Evolutionary conservation across 2,797 vertebrate species (phyloP).

Genomic region (Hypotaenidia okinawae): DNA sequence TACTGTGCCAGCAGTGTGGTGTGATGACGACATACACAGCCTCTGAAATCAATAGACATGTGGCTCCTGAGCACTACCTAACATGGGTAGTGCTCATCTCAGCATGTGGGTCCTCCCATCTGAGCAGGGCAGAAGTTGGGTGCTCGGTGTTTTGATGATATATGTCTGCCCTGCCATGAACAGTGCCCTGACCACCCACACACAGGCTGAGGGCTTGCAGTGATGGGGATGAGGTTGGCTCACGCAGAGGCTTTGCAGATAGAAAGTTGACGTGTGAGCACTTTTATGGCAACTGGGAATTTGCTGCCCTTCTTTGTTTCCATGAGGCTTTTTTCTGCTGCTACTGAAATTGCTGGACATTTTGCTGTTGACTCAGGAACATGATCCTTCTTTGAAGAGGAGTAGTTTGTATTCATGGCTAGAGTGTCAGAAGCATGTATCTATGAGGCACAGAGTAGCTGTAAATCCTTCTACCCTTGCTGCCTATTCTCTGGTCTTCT

Average conservation of each 20-base stretch:
- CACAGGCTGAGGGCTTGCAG: accelerated
- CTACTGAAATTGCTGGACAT: not conserved
- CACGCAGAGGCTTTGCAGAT: not conserved
- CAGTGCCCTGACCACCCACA: not conserved
- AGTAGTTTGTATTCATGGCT: accelerated
- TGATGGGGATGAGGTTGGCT: not conserved
- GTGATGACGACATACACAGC: accelerated
- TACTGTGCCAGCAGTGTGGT: not conserved
- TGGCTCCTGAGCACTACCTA: not conserved
- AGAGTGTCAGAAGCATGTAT: not conserved
- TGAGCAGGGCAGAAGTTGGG: not conserved
- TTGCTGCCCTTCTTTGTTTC: not conserved
- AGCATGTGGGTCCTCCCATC: not conserved
- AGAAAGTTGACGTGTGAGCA: not conserved
- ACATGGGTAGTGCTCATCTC: not conserved
- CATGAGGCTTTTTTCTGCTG: not conserved
- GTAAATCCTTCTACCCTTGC: not conserved
- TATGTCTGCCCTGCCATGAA: accelerated
- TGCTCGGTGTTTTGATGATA: not conserved
- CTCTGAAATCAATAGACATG: not conserved
- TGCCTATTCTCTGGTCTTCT: not conserved
- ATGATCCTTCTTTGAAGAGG: not conserved
- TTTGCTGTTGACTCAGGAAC: not conserved
- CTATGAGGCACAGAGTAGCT: not conserved
- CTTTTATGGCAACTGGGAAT: not conserved